Base-by-base conservation (phyloP, 1,140 invertebrate species). In the Nasonia longicornis region DNA sequence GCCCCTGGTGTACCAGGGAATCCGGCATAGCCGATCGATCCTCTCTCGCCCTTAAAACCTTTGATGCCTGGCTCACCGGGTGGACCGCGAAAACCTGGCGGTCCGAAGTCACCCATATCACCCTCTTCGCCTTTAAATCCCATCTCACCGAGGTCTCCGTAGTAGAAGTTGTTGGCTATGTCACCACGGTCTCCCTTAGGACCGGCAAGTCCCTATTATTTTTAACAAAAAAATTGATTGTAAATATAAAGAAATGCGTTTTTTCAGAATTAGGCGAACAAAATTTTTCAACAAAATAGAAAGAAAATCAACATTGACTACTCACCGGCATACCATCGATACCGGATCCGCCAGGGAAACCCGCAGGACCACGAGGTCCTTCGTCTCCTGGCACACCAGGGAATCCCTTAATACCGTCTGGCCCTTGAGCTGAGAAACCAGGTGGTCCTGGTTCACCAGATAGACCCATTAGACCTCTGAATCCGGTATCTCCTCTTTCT, bases 31-130 rank as follows among this genome's bases (percentile, higher is more conserved):
- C 90, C 90, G 26, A 87, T 88, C 2, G 87, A 87, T 75, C 94
- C 94, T 82, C 85, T 91, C 14, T 87, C 85, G 72, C 94, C 94
- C 83, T 88, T 93, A 1, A 85, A 3, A 69, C 94, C 94, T 77
- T 88, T 89, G 0, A 84, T 8, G 6, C 93, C 93, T 75, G 88
- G 86, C 8, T 81, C 58, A 42, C 93, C 93, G 22, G 86, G 52
- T 85, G 86, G 86, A 38, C 93, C 93, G 78, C 86, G 84, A 0
- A 79, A 83, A 42, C 92, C 93, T 64, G 16, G 73, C 16, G 86
- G 87, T 22, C 91, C 91, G 38, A 85, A 64, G 31, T 87, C 77
- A 76, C 91, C 91, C 12, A 84, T 52, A 0, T 90, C 87, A 77
- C 91, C 91, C 72, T 87, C 87, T 10, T 86, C 76, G 16, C 90